These are phyloP conservation scores for Linurgus olivaceus DNA, from an alignment of 2,797 vertebrate genomes.

Conservation along the genomic window DNA sequence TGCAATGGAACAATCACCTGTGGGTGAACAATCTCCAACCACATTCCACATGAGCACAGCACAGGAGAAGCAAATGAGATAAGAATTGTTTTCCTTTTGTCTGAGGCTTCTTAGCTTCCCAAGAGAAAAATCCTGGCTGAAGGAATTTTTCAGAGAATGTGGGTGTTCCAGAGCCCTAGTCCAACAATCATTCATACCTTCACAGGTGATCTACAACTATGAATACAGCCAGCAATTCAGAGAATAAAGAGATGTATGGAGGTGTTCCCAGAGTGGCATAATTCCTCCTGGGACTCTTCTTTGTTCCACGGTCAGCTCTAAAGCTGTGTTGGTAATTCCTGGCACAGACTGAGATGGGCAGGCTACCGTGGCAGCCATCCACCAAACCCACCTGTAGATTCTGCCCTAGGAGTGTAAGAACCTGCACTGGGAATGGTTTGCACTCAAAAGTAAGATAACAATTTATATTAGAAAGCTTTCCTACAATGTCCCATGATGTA, in stretches of 20 bases:
- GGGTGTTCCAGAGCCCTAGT: neutral
- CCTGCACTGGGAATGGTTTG: neutral
- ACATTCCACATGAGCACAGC: too few species aligned
- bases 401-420: neutral
- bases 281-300: neutral
- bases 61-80: too few species aligned
- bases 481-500: neutral
- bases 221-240: neutral
- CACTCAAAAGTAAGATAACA: neutral
- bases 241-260: neutral
- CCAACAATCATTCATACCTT: neutral
- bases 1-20: too few species aligned
- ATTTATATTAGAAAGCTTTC: neutral
- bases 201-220: too few species aligned
- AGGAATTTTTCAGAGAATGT: too few species aligned
- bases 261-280: neutral
- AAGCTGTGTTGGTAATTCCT: neutral
- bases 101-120: too few species aligned
- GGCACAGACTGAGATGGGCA: neutral
- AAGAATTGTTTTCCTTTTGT: too few species aligned
- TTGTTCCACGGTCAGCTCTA: neutral
- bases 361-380: fast-evolving
- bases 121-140: too few species aligned
- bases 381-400: neutral
- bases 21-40: too few species aligned